These are phyloP conservation scores for Cebidichthys violaceus DNA, from an alignment of 2,113 vertebrate genomes.

Conservation along the genomic window DNA sequence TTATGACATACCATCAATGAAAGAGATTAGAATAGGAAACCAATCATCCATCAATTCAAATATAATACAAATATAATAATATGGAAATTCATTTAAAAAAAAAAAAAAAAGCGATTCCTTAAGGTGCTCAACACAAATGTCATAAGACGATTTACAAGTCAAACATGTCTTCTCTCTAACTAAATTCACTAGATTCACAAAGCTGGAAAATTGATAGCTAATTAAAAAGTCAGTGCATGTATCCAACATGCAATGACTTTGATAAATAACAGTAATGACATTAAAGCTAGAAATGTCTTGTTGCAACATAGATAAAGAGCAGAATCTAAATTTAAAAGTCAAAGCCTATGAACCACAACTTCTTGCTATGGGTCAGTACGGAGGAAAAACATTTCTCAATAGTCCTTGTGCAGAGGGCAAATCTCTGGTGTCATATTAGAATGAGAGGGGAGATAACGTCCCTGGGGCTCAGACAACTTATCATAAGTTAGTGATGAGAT, in stretches of 20 bases:
- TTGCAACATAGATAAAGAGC: background rate
- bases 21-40: conserved; percentile 3
- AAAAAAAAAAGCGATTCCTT: background rate
- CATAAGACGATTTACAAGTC: background rate
- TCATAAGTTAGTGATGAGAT: conserved; percentile 51
- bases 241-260: background rate
- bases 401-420: conserved; percentile 12
- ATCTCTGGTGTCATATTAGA: conserved; percentile 38
- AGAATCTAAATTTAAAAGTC: background rate
- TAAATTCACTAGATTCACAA: background rate
- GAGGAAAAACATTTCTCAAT: conserved; percentile 11
- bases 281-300: background rate
- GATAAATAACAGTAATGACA: background rate
- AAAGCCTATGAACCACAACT: background rate
- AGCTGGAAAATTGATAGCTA: background rate
- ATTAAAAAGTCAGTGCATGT: background rate
- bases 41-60: background rate
- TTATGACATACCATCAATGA: background rate
- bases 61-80: background rate
- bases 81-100: background rate
- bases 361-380: background rate
- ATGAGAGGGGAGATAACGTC: conserved; percentile 17
- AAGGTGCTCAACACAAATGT: background rate
- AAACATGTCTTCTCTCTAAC: background rate
- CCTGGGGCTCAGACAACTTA: conserved; percentile 33